Evolutionary conservation across 2,797 vertebrate species (phyloP).

Genomic region (Meda fulgida): DNA sequence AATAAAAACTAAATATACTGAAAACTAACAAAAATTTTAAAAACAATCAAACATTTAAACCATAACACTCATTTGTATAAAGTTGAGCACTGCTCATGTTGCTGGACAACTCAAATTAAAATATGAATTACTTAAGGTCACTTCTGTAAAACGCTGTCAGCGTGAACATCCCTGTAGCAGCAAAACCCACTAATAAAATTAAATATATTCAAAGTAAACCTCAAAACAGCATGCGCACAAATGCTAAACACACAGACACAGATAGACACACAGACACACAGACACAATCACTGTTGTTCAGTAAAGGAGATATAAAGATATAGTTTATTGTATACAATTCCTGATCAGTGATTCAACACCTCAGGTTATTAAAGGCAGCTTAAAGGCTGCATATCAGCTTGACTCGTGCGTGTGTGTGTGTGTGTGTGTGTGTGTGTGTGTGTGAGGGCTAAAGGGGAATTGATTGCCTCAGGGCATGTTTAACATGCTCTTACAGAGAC

Average conservation of each 20-base stretch:
- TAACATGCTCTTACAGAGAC: slow-evolving; percentile 65
- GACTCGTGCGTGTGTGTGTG: slow-evolving; percentile 10
- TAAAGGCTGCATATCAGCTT: slow-evolving; percentile 31
- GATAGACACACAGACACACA: too few species aligned
- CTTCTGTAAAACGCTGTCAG: background rate
- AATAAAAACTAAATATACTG: background rate
- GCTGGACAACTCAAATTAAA: background rate
- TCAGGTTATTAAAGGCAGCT: slow-evolving; percentile 64
- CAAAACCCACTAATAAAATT: background rate
- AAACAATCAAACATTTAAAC: background rate
- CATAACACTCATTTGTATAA: background rate
- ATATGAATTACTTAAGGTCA: background rate
- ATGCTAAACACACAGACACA: background rate
- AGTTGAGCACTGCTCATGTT: background rate
- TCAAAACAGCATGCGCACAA: background rate
- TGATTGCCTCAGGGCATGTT: slow-evolving; percentile 76
- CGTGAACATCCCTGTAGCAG: background rate
- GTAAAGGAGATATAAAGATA: slow-evolving; percentile 63
- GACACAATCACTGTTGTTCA: slow-evolving; percentile 3
- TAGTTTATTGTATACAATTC: slow-evolving; percentile 72
- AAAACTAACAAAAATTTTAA: background rate
- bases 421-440: slow-evolving; percentile 36
- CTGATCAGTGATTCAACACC: slow-evolving; percentile 80
- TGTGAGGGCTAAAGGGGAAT: slow-evolving; percentile 70
- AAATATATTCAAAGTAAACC: background rate